phyloP scores from a whole-genome alignment of 1,140 invertebrate species.

The Aleiodes sp. region DNA sequence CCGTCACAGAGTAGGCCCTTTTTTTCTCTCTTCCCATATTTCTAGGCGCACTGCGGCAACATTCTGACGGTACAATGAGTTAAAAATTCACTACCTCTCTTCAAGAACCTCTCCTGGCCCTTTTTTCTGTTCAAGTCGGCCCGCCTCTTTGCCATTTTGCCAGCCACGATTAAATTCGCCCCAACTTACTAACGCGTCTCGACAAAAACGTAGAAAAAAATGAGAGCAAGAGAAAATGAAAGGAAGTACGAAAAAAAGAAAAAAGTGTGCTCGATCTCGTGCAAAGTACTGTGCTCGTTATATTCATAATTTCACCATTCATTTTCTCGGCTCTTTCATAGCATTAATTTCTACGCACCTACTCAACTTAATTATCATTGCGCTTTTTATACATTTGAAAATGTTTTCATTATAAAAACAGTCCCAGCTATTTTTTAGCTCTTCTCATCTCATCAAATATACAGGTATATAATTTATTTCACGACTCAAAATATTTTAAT shows the following conservation, averaged over 20 bases:
- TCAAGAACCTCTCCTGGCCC: not conserved
- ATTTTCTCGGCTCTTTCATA: conserved; percentile 31
- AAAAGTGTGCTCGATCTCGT: not conserved
- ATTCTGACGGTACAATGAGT: conserved; percentile 31
- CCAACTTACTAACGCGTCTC: not conserved
- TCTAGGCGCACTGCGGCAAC: not conserved
- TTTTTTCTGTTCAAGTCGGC: conserved; percentile 5
- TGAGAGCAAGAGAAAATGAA: not conserved
- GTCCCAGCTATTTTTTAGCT: too few species aligned
- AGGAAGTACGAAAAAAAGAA: not conserved
- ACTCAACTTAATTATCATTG: not conserved
- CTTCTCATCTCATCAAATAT: not conserved
- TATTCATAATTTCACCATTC: conserved; percentile 10
- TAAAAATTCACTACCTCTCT: conserved; percentile 21
- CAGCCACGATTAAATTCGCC: conserved; percentile 9
- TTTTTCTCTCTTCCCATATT: too few species aligned
- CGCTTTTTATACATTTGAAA: not conserved
- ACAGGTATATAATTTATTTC: not conserved
- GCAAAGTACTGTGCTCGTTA: not conserved
- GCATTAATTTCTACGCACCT: not conserved
- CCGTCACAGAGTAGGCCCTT: too few species aligned
- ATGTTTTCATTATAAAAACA: conserved; percentile 6
- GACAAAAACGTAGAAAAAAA: conserved; percentile 3
- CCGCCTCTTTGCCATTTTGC: not conserved
- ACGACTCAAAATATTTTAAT: not conserved